Base-by-base conservation (phyloP, 2,888 invertebrate genomes). In the Omphaloscelis lunosa region DNA sequence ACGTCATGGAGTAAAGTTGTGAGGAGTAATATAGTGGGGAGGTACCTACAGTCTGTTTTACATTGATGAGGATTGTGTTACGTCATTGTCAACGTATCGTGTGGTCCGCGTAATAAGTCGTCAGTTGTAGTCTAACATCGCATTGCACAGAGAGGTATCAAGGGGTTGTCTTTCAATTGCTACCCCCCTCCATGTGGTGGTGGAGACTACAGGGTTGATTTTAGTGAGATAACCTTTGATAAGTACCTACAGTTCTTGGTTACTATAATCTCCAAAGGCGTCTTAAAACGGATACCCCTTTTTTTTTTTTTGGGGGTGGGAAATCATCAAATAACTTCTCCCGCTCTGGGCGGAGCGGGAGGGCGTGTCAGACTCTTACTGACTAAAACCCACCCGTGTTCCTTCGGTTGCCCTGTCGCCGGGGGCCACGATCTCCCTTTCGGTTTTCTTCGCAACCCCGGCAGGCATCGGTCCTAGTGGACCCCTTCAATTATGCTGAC, bases 1-100 rank as follows among this genome's bases (percentile, higher is more conserved):
- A 76, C 72, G 78, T 62, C 67, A 79, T 84, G 82, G 53, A 77
- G 82, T 70, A 34, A 63, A 83, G 48, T 70, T 56, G 62, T 72
- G 39, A 59, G 59, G 53, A 48, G 45, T 75, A 41, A 75, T 79
- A 68, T 67, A 83, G 73, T 68, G 58, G 15, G 20, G 23, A 61
- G 72, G 39, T 68, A 78, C 59, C 56, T 7, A 12, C 17, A 39
- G 27, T 61, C 48, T 80, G 51, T 58, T 72, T 79, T 68, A 68
- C 53, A 65, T 56, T 69, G 61, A 72, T 69, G 71, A 59, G 39
- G 63, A 41, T 68, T 59, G n/a, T 59, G 39, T 48, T 39, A 15
- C 20, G 29, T 39, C 45, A 29, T 29, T 65, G 39, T n/a, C 48
- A 63, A 5, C 29, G 8, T 41, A 12, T 58, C 11, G 9, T 51